Percentiles rank a stretch among this genome's conserved stretches.
phyloP scores from a whole-genome alignment of 1,140 invertebrate species.

The Yoshiicerus persimilis region DNA sequence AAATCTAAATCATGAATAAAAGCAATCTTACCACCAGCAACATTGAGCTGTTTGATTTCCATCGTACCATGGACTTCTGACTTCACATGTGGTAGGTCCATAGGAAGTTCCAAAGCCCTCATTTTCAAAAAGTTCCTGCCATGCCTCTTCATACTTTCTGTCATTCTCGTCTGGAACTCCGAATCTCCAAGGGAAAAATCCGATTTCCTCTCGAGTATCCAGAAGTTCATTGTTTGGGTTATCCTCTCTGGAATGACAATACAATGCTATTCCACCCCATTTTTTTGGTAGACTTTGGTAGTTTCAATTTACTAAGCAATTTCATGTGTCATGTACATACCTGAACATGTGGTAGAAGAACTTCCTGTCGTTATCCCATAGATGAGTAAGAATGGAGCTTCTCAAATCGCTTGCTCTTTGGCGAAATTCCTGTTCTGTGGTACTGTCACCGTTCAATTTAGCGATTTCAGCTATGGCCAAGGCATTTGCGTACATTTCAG shows the following conservation, averaged over 20 bases:
- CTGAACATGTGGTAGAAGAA: slow-evolving; percentile 45
- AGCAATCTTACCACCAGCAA: slow-evolving; percentile 42
- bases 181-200: slow-evolving; percentile 41
- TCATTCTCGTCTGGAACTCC: slow-evolving; percentile 24
- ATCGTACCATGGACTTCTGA: slow-evolving; percentile 39
- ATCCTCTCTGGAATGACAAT: slow-evolving; percentile 4
- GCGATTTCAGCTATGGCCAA: slow-evolving; percentile 39
- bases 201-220: slow-evolving; percentile 44
- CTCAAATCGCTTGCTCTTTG: slow-evolving; percentile 5
- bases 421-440: slow-evolving; percentile 23
- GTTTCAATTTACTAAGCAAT: too few relatives aligned
- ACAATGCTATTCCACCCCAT: not conserved
- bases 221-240: slow-evolving; percentile 40
- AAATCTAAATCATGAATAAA: too few relatives aligned
- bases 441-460: not conserved
- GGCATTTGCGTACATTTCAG: slow-evolving; percentile 44
- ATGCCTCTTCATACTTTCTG: slow-evolving; percentile 23
- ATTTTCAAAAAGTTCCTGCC: slow-evolving; percentile 35
- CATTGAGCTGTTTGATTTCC: slow-evolving; percentile 38
- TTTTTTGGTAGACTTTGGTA: too few relatives aligned
- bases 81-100: slow-evolving; percentile 44
- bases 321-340: not conserved
- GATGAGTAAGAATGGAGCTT: slow-evolving; percentile 14
- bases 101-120: slow-evolving; percentile 33
- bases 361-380: slow-evolving; percentile 38